Conservation (phyloP, 53 echinoderm and acorn worm species). For the Paelopatides confundens region DNA sequence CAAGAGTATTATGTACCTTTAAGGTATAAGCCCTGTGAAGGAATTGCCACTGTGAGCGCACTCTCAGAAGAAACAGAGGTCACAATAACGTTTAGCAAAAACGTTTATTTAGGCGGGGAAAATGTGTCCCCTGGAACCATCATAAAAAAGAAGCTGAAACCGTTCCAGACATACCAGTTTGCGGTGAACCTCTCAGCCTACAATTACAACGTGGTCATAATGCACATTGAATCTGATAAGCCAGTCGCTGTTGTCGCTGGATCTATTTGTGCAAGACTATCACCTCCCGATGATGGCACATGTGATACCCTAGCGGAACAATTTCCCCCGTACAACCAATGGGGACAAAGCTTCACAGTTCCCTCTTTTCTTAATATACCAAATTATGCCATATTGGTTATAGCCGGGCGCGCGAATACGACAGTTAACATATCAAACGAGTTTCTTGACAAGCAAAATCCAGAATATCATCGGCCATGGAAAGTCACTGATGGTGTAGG, state of each 20-base stretch:
- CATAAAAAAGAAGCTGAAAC: background rate
- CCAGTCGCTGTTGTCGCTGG: slow-evolving; percentile 31
- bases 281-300: background rate
- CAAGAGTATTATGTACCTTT: slow-evolving; percentile 18
- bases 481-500: background rate
- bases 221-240: slow-evolving; percentile 7
- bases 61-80: background rate
- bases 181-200: background rate
- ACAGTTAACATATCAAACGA: background rate
- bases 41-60: slow-evolving; percentile 23
- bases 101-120: background rate
- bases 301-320: slow-evolving; percentile 47
- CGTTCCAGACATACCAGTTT: slow-evolving; percentile 11
- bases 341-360: slow-evolving; percentile 7
- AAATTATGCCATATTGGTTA: background rate
- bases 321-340: slow-evolving; percentile 39
- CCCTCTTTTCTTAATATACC: background rate
- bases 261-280: slow-evolving; percentile 27
- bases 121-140: background rate
- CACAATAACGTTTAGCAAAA: background rate
- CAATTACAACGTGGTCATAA: background rate
- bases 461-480: background rate
- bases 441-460: background rate
- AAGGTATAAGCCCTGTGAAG: background rate
- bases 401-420: slow-evolving; percentile 17